phyloP scores from a whole-genome alignment of 2,113 vertebrate species.

The Agelaius phoeniceus region DNA sequence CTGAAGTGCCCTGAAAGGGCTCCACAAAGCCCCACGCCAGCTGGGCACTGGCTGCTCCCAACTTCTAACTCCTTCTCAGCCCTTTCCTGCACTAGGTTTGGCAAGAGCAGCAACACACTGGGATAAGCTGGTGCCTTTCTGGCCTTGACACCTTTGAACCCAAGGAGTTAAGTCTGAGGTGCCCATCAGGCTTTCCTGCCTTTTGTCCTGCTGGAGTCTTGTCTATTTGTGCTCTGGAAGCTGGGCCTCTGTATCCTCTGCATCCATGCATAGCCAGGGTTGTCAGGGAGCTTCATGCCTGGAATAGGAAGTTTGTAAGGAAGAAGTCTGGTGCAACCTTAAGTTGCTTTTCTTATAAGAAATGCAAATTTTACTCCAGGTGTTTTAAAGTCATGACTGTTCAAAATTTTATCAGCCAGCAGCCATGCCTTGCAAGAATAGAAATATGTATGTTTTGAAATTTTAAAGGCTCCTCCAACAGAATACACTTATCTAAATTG shows the following conservation, averaged over 20 bases:
- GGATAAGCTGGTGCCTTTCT: neutral
- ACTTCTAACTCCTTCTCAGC: neutral
- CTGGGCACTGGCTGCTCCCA: neutral
- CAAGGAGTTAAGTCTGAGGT: neutral
- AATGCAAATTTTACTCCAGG: constrained; percentile 24
- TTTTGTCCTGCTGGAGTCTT: neutral
- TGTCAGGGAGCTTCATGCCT: neutral
- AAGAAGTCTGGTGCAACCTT: neutral
- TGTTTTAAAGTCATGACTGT: constrained; percentile 7
- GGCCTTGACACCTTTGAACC: neutral
- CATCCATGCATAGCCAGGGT: neutral
- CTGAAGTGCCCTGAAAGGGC: neutral
- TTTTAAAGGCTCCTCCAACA: neutral
- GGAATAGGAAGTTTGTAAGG: neutral
- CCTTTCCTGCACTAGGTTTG: neutral
- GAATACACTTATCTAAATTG: neutral
- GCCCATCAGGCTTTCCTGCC: neutral
- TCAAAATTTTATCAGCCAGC: constrained; percentile 42
- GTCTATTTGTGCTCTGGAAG: neutral
- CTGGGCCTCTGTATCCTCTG: neutral
- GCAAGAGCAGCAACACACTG: neutral
- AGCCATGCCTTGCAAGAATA: constrained; percentile 63
- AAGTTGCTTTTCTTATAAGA: neutral
- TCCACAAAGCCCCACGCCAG: neutral
- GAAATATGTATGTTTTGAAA: neutral